These are phyloP conservation scores for Manis javanica DNA, from an alignment of 2,797 vertebrate genomes.

Conservation along the genomic window DNA sequence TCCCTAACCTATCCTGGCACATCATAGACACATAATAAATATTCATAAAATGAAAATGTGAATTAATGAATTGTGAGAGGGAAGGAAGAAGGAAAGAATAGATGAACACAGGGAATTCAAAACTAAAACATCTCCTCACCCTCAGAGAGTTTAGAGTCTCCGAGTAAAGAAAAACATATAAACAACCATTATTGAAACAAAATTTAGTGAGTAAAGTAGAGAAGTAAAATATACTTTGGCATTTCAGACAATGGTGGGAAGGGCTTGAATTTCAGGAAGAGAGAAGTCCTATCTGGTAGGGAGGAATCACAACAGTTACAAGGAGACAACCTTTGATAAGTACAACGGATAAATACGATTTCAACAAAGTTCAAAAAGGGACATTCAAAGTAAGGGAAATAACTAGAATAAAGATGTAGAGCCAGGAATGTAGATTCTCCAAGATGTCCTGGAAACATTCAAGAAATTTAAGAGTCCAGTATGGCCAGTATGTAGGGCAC, in stretches of 20 bases:
- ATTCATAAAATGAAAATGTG: slow-evolving; percentile 26
- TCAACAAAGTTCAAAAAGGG: background rate
- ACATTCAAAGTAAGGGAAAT: background rate
- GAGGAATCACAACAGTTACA: background rate
- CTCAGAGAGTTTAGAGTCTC: slow-evolving; percentile 3
- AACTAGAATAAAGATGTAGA: background rate
- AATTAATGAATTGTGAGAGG: background rate
- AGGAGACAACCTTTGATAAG: background rate
- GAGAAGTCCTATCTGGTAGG: background rate
- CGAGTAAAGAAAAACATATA: background rate
- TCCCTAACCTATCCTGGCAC: background rate
- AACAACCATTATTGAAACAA: background rate
- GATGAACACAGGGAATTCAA: background rate
- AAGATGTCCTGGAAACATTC: background rate
- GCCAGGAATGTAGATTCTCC: background rate
- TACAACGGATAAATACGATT: background rate
- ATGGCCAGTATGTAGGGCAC: background rate
- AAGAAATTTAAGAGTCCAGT: background rate
- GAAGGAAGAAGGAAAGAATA: background rate
- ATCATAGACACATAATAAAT: background rate
- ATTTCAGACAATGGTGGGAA: background rate
- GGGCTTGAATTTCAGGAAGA: background rate
- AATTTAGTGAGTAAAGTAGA: background rate
- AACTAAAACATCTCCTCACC: background rate
- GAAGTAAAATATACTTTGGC: background rate